Evolutionary conservation across 1,140 invertebrate species (phyloP), one percentile per base, ranked within the genome.

Genomic region (Colletes latitarsis): DNA sequence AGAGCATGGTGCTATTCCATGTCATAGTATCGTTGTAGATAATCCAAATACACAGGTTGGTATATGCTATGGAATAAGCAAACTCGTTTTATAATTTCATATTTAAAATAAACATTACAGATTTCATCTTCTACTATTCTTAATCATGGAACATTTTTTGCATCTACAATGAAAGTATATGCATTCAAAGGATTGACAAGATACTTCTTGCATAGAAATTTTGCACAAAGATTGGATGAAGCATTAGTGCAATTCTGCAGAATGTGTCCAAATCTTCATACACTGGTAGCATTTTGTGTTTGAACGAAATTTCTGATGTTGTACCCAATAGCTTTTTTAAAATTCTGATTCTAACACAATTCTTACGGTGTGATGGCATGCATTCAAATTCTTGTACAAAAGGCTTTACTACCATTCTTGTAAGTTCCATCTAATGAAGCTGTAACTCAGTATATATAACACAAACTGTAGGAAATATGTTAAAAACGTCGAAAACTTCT

Each of bases 11-110:
- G 94, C 94, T 64, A 94, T 95, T 49, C 96, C 96, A 0, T 96
- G 96, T 67, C 94, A 94, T 67, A 96, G 95, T 84, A 94, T 97
- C 71, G 91, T 96, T 10, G 95, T 96, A 83, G 94, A 96, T 83
- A 95, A 96, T 71, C 94, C 95, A 43, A 94, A 94, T 81, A 94
- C 94, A 1, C 94, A 94, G 90, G 95, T 96, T 88, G 89, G 82
- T 77, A 49, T 81, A 52, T 4, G 19, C 39, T 4, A 49, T 46
- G 17, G 21, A 49, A 58, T 52, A 6, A 30, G 21, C 57, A 58
- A n/a, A 39, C 10, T 41, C 6, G 52, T 1, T 66, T 21, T 17
- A 52, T 12, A 5, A 30, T 55, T 4, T 39, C 6, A n/a, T 70
- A 69, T 14, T 66, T 39, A 19, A 53, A 52, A 41, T 14, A 67